Conservation (phyloP, 53 echinoderm and acorn worm genomes). For the Henricia sp. region DNA sequence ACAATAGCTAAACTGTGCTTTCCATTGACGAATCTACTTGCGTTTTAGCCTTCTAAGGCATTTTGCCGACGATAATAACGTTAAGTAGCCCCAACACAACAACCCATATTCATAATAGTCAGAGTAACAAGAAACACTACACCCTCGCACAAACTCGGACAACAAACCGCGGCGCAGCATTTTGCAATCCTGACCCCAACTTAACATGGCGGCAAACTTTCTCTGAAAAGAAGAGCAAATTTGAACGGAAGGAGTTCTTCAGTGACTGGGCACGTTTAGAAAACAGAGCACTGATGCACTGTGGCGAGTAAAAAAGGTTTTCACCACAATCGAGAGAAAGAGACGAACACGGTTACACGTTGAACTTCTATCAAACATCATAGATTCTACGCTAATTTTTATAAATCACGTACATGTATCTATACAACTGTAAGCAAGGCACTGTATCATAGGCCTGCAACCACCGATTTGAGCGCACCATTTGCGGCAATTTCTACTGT, state of each 20-base stretch:
- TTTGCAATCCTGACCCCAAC: slow-evolving; percentile 31
- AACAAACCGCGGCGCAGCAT: neutral
- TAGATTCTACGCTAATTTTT: neutral
- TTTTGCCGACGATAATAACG: slow-evolving; percentile 13
- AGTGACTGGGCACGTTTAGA: slow-evolving; percentile 54
- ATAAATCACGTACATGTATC: neutral
- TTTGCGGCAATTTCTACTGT: slow-evolving; percentile 53
- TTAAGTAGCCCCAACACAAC: slow-evolving; percentile 42
- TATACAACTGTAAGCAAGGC: neutral
- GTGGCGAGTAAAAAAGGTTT: neutral
- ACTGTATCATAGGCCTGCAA: no score
- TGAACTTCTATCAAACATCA: neutral
- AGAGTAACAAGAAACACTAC: slow-evolving; percentile 19
- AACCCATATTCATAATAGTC: slow-evolving; percentile 36
- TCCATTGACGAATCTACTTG: slow-evolving; percentile 27
- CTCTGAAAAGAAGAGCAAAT: slow-evolving; percentile 47
- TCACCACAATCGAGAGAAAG: neutral
- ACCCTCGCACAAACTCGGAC: slow-evolving; percentile 12
- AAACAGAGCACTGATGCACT: slow-evolving; percentile 17
- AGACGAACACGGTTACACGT: neutral
- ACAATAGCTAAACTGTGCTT: slow-evolving; percentile 33
- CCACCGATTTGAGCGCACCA: neutral
- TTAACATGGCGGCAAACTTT: slow-evolving; percentile 53
- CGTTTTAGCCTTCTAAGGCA: slow-evolving; percentile 1
- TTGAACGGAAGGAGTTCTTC: slow-evolving; percentile 21